Evolutionary conservation across 2,888 invertebrate genomes (phyloP).

Genomic region (Agrotis ipsilon): DNA sequence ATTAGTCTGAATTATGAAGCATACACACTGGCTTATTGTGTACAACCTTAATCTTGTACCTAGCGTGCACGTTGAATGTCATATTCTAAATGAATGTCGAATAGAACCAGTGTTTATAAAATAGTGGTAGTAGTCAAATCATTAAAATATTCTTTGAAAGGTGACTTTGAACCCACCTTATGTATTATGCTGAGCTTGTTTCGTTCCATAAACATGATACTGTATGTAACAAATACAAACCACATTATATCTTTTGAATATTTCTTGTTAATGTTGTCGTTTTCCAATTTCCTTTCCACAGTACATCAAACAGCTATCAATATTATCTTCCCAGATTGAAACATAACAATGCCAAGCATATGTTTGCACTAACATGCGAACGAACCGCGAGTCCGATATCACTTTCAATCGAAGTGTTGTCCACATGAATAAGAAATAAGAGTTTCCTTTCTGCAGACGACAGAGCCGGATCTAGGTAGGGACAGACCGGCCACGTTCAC

Average conservation of each 20-base stretch:
- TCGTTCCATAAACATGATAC: constrained; percentile 10
- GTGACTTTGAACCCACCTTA: not conserved
- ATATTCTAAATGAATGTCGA: constrained; percentile 6
- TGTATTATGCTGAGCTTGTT: not conserved
- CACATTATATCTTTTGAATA: not conserved
- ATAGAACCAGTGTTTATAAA: not conserved
- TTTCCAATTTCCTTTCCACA: constrained; percentile 40
- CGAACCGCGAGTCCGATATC: constrained; percentile 67
- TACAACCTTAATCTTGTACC: not conserved
- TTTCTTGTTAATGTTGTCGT: constrained; percentile 13
- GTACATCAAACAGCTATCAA: constrained; percentile 36
- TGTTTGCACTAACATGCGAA: constrained; percentile 54
- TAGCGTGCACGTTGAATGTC: not conserved
- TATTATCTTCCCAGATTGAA: constrained; percentile 46
- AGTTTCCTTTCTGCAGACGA: constrained; percentile 78
- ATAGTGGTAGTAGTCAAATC: not conserved
- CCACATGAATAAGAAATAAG: constrained; percentile 81
- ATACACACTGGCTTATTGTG: too few species aligned
- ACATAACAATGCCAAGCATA: constrained; percentile 43
- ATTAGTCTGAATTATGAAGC: not conserved
- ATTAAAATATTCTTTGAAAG: constrained; percentile 1
- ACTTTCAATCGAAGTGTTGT: constrained; percentile 74
- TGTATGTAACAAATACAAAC: not conserved
- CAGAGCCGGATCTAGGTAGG: too few species aligned
- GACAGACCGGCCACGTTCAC: too few species aligned